These are phyloP conservation scores for Zophobas morio DNA, from an alignment of 1,140 invertebrate genomes.

Conservation along the genomic window DNA sequence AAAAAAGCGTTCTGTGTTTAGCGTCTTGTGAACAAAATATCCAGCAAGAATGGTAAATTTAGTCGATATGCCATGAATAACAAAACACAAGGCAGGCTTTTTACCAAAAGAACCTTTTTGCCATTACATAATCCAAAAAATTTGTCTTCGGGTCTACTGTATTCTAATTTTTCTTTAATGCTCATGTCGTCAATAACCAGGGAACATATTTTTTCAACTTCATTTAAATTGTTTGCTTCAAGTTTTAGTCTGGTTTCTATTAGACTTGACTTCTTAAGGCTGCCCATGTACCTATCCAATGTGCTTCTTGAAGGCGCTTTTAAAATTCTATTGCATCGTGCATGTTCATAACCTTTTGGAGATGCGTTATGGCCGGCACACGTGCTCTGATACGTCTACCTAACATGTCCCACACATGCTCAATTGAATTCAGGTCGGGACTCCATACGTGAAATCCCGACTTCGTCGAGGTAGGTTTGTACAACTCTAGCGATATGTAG, in stretches of 20 bases:
- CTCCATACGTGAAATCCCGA: too few relatives aligned
- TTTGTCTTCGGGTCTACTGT: constrained; percentile 1
- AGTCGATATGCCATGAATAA: not conserved
- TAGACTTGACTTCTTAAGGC: not conserved
- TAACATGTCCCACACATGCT: too few relatives aligned
- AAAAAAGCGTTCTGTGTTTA: not conserved
- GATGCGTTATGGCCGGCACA: not conserved
- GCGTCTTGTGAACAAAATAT: not conserved
- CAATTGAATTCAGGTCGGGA: too few relatives aligned
- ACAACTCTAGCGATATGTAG: too few relatives aligned
- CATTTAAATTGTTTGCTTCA: not conserved
- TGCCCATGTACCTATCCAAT: not conserved
- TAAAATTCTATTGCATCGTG: not conserved
- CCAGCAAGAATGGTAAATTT: not conserved
- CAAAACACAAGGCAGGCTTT: not conserved
- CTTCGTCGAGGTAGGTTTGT: too few relatives aligned
- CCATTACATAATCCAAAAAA: constrained; percentile 1
- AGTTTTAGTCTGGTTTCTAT: not conserved
- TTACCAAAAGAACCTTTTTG: not conserved
- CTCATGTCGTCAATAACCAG: not conserved
- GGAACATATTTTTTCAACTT: not conserved
- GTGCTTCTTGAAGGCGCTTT: not conserved
- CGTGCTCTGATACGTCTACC: too few relatives aligned
- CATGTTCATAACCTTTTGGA: not conserved
- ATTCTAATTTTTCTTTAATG: not conserved